Evolutionary conservation across 1,140 invertebrate species (phyloP), one percentile per base, ranked within the genome.

Genomic region (Orchesella cincta): DNA sequence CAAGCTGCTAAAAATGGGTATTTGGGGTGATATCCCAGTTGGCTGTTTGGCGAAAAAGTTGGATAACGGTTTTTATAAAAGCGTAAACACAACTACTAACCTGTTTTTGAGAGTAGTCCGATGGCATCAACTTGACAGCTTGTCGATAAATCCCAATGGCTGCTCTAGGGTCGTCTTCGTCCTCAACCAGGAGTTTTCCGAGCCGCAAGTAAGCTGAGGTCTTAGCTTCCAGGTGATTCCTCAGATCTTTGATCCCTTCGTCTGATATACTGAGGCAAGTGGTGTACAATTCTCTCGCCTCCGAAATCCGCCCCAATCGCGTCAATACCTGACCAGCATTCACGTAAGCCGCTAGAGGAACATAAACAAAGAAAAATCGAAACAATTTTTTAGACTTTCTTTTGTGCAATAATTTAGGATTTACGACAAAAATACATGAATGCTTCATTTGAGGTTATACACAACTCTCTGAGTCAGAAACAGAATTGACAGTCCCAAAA

Each of bases 121-220:
- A 86, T 0, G 96, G 95, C 83, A 95, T 87, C 80, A 91, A 90
- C 77, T 90, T 88, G 1, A 97, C 88, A 0, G 96, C 96, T 85
- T 96, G 91, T 76, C 92, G 89, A 85, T 97, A 98, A 1, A 94
- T 89, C n/a, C 90, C 89, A n/a, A 98, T 88, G 8, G 96, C 95
- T 81, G 93, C 90, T 83, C 93, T 90, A 83, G 93, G 89, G 82
- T 92, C 90, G 1, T 93, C 93, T 83, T 95, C 90, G 82, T 97
- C 95, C 33, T 82, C 79, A 20, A 93, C 93, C 83, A 95, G 93
- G 31, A 98, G 88, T 29, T 93, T 90, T 5, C 95, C 96, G 77
- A 98, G 88, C 84, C 98, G 95, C 76, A 97, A 91, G 18, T 98
- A 88, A 1, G 95, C 94, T 2, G 96, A 95, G 39, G 96, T 92